Percentiles rank a stretch among this genome's conserved stretches.
Evolutionary conservation across 2,113 vertebrate species (phyloP).

Genomic region (Poeciliopsis prolifica): DNA sequence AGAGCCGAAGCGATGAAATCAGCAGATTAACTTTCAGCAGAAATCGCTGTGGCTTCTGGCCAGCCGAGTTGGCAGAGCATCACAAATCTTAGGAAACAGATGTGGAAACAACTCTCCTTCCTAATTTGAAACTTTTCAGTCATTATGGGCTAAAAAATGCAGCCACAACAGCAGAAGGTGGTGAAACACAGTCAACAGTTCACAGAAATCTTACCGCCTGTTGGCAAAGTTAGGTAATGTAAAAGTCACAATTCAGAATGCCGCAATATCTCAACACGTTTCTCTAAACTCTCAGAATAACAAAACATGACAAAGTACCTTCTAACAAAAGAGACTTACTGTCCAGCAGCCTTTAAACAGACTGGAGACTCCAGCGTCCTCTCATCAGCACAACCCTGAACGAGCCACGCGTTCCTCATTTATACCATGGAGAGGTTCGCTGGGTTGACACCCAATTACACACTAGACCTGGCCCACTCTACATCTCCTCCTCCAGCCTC

Average conservation of each 20-base stretch:
- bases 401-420: slow-evolving; percentile 16
- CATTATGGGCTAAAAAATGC: background rate
- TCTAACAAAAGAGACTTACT: slow-evolving; percentile 30
- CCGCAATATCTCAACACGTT: background rate
- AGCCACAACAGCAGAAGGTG: background rate
- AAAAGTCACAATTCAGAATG: background rate
- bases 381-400: background rate
- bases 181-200: background rate
- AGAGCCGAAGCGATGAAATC: too few species aligned
- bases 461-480: slow-evolving; percentile 43
- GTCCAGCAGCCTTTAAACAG: background rate
- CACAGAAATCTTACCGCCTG: background rate
- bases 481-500: slow-evolving; percentile 23
- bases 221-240: background rate
- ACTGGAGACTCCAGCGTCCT: slow-evolving; percentile 8
- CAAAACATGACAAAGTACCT: background rate
- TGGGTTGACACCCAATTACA: slow-evolving; percentile 22
- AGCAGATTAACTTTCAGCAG: background rate
- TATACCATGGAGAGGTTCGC: slow-evolving; percentile 28
- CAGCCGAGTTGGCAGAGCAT: background rate
- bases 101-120: background rate
- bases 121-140: background rate
- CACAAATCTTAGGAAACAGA: background rate
- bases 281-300: background rate
- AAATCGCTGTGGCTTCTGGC: background rate